These are phyloP conservation scores for Diaperis boleti DNA, from an alignment of 2,888 invertebrate genomes.

Conservation along the genomic window DNA sequence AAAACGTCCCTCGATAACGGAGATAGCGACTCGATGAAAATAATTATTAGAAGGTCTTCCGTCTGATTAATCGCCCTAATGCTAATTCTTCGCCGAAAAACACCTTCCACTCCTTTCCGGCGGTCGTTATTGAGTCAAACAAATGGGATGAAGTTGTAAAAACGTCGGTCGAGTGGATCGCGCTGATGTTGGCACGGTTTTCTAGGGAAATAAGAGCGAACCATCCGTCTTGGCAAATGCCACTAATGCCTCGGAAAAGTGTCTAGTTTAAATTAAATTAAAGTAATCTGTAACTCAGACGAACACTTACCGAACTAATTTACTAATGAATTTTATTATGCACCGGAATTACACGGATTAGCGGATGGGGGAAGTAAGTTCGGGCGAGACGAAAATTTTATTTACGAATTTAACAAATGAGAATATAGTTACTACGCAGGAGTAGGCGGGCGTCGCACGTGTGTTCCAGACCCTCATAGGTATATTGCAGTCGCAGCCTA, in stretches of 20 bases:
- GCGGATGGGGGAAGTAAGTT: no score
- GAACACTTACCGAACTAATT: constrained; percentile 33
- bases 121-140: constrained; percentile 26
- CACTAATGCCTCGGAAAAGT: constrained; percentile 37
- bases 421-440: no score
- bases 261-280: constrained; percentile 42
- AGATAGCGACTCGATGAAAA: not conserved
- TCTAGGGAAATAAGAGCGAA: constrained; percentile 20
- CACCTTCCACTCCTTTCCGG: not conserved
- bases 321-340: constrained; percentile 41
- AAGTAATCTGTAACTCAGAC: constrained; percentile 37
- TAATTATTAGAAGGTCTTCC: not conserved
- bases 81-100: constrained; percentile 16
- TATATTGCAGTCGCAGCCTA: no score
- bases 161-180: constrained; percentile 24
- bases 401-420: no score
- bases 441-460: no score
- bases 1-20: not conserved
- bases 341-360: not conserved
- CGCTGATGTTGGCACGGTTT: constrained; percentile 34
- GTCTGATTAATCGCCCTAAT: constrained; percentile 7
- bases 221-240: constrained; percentile 39
- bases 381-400: no score
- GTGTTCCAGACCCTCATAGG: no score
- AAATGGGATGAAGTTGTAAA: constrained; percentile 26